Conservation (phyloP, 2,797 vertebrate species). For the Lagodon rhomboides region DNA sequence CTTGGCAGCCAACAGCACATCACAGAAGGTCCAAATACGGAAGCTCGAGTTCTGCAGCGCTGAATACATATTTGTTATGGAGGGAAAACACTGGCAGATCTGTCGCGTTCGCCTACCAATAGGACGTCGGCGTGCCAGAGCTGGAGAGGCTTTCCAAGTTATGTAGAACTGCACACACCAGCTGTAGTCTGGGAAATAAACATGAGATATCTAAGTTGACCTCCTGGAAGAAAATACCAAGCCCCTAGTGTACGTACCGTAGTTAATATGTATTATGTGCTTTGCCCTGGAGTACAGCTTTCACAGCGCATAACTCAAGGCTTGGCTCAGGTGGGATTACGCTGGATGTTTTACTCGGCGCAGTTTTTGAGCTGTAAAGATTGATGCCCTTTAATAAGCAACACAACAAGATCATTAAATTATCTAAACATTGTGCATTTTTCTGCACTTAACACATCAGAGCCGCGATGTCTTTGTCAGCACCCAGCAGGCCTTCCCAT, state of each 20-base stretch:
- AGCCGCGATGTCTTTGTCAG: slow-evolving; percentile 64
- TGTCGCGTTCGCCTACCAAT: slow-evolving; percentile 53
- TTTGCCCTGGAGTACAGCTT: slow-evolving; percentile 17
- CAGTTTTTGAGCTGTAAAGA: slow-evolving; percentile 33
- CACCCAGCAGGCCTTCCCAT: slow-evolving; percentile 63
- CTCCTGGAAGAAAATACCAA: slow-evolving; percentile 42
- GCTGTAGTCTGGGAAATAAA: slow-evolving; percentile 66
- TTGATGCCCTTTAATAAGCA: slow-evolving; percentile 66
- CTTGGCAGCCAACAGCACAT: slow-evolving; percentile 73
- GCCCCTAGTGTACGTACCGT: slow-evolving; percentile 15
- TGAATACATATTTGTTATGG: slow-evolving; percentile 83
- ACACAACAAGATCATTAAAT: slow-evolving; percentile 25
- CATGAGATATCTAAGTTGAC: slow-evolving; percentile 39
- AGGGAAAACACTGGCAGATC: slow-evolving; percentile 71
- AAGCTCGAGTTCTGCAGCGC: slow-evolving; percentile 68
- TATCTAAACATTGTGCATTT: slow-evolving; percentile 39
- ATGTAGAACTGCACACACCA: slow-evolving; percentile 57
- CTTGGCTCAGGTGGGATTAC: slow-evolving; percentile 39
- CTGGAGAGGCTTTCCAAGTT: slow-evolving; percentile 66
- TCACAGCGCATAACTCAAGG: slow-evolving; percentile 34
- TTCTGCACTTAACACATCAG: slow-evolving; percentile 42
- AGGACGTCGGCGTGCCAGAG: slow-evolving; percentile 57
- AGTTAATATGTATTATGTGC: slow-evolving; percentile 43
- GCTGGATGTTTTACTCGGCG: slow-evolving; percentile 32
- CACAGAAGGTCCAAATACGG: slow-evolving; percentile 76